phyloP scores from a whole-genome alignment of 2,113 vertebrate species.

The Tragelaphus scriptus region DNA sequence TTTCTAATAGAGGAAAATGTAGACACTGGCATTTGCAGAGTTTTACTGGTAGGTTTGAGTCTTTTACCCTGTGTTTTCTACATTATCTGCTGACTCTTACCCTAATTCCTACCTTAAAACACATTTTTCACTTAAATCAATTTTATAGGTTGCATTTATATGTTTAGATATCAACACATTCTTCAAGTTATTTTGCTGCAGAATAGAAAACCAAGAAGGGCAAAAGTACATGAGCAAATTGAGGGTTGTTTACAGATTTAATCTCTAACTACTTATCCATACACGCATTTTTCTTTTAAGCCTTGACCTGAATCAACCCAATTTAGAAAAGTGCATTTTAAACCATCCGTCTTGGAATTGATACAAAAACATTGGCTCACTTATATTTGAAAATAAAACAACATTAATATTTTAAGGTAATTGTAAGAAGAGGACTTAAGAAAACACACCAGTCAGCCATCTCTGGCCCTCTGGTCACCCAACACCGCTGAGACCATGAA shows the following conservation, averaged over 20 bases:
- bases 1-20: constrained; percentile 79
- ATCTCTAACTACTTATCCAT: constrained; percentile 41
- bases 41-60: not conserved
- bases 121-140: constrained; percentile 43
- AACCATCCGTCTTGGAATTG: constrained; percentile 52
- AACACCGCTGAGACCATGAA: not conserved
- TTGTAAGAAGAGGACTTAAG: constrained; percentile 17
- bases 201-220: not conserved
- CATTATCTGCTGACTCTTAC: not conserved
- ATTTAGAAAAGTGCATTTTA: constrained; percentile 70
- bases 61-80: not conserved
- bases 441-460: constrained; percentile 24
- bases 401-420: constrained; percentile 50
- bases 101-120: not conserved
- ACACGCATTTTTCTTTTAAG: constrained; percentile 64
- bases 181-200: constrained; percentile 49
- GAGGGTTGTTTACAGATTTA: constrained; percentile 62
- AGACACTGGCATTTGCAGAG: not conserved
- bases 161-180: constrained; percentile 39
- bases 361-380: constrained; percentile 50
- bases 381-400: constrained; percentile 70
- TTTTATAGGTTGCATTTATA: constrained; percentile 37
- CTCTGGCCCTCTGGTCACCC: constrained; percentile 39
- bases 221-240: constrained; percentile 52
- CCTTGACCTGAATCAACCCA: constrained; percentile 66